Evolutionary conservation across 2,113 vertebrate species (phyloP).

Genomic region (Coptodon bakossiorum): DNA sequence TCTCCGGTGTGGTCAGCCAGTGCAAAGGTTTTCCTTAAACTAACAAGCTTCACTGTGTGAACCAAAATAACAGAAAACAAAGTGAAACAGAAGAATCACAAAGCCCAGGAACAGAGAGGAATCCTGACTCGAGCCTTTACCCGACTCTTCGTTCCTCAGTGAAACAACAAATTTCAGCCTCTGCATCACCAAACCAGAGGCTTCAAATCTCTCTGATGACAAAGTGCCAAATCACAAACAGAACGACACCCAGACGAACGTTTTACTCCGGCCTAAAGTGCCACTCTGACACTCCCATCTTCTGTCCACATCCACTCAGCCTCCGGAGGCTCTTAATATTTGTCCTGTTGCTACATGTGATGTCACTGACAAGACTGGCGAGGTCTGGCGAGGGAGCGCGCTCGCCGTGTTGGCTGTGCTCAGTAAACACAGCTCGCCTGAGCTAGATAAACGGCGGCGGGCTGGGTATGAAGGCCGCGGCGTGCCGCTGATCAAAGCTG

Average conservation of each 20-base stretch:
- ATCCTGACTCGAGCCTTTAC: background rate
- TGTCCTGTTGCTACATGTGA: background rate
- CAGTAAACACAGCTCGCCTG: background rate
- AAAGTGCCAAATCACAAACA: background rate
- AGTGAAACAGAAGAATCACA: background rate
- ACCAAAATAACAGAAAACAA: rapidly evolving
- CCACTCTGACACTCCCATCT: background rate
- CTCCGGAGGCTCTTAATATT: background rate
- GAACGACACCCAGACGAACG: background rate
- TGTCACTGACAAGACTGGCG: background rate
- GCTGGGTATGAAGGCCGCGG: background rate
- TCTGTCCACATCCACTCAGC: background rate
- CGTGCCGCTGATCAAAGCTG: background rate
- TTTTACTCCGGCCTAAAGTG: background rate
- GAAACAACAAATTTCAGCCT: background rate
- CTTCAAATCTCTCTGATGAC: background rate
- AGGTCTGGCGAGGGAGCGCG: background rate
- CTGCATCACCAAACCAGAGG: background rate
- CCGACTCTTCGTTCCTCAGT: background rate
- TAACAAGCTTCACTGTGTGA: background rate
- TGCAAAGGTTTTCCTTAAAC: background rate
- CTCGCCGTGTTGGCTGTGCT: background rate
- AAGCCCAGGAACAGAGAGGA: background rate
- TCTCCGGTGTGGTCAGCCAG: rapidly evolving
- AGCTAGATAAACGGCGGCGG: background rate